Evolutionary conservation across 2,797 vertebrate genomes (phyloP).

Genomic region (Tenualosa ilisha): DNA sequence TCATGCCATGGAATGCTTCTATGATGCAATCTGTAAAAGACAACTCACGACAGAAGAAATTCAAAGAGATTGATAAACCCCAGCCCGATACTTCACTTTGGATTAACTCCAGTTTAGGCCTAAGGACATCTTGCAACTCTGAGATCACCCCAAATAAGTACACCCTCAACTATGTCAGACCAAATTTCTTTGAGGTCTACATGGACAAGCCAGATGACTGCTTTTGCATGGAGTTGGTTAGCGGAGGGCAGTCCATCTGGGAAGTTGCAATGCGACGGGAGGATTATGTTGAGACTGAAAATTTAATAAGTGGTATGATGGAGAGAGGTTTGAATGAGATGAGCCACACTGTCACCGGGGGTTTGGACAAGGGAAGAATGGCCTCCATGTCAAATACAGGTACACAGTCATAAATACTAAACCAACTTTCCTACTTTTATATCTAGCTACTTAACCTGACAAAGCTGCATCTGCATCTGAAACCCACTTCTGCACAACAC

Average conservation of each 20-base stretch:
- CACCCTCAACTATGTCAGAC: neutral
- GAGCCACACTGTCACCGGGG: neutral
- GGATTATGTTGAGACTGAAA: neutral
- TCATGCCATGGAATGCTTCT: neutral
- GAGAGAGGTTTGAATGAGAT: neutral
- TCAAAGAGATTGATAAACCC: neutral
- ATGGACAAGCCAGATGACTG: neutral
- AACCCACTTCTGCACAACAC: too few relatives aligned
- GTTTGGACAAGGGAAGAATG: neutral
- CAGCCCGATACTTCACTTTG: neutral
- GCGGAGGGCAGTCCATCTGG: neutral
- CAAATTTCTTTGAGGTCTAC: conserved; percentile 1
- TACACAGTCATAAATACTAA: neutral
- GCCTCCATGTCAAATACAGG: neutral
- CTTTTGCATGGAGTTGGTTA: neutral
- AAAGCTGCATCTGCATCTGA: too few relatives aligned
- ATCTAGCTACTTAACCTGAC: too few relatives aligned
- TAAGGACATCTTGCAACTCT: neutral
- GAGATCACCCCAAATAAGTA: conserved; percentile 2
- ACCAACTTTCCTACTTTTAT: too few relatives aligned
- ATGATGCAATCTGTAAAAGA: neutral
- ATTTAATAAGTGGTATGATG: neutral
- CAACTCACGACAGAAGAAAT: neutral
- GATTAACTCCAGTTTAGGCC: neutral
- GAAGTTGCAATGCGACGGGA: neutral